These are phyloP conservation scores for Drosophila grimshawi DNA, from an alignment of 1,140 invertebrate species.

Conservation along the genomic window DNA sequence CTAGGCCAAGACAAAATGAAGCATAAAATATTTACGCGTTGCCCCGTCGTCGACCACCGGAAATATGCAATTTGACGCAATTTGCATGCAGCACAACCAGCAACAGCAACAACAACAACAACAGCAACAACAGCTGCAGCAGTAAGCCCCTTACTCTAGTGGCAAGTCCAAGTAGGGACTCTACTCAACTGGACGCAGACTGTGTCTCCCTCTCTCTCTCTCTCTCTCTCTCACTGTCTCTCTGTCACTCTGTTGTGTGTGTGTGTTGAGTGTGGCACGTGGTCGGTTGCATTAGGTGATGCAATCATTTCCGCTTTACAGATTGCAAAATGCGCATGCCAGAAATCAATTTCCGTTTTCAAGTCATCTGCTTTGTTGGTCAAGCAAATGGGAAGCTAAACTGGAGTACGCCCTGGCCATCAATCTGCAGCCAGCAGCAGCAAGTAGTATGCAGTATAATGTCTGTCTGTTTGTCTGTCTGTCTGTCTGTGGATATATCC, in stretches of 20 bases:
- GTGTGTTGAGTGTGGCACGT: conserved; percentile 53
- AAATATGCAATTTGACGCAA: conserved; percentile 83
- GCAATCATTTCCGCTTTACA: conserved; percentile 77
- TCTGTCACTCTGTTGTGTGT: not conserved
- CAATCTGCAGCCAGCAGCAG: conserved; percentile 9
- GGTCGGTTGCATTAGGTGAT: conserved; percentile 75
- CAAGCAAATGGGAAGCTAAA: conserved; percentile 24
- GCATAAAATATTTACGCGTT: conserved; percentile 80
- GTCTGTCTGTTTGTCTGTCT: not conserved
- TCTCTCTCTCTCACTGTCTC: not conserved
- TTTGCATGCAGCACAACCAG: conserved; percentile 64
- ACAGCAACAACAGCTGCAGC: conserved; percentile 20
- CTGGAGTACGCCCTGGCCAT: conserved; percentile 18
- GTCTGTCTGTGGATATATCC: not conserved
- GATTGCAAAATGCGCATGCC: conserved; percentile 62
- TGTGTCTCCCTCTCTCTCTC: not conserved
- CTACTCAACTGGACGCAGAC: conserved; percentile 17
- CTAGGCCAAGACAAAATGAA: conserved; percentile 80
- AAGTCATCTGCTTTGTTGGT: conserved; percentile 23
- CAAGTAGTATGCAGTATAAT: not conserved
- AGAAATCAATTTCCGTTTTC: conserved; percentile 78
- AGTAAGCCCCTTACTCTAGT: conserved; percentile 16
- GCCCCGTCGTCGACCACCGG: conserved; percentile 59
- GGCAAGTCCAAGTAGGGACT: too few species aligned
- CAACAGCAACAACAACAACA: not conserved